Evolutionary conservation across 2,888 invertebrate genomes (phyloP).

Genomic region (Synergus itoensis): DNA sequence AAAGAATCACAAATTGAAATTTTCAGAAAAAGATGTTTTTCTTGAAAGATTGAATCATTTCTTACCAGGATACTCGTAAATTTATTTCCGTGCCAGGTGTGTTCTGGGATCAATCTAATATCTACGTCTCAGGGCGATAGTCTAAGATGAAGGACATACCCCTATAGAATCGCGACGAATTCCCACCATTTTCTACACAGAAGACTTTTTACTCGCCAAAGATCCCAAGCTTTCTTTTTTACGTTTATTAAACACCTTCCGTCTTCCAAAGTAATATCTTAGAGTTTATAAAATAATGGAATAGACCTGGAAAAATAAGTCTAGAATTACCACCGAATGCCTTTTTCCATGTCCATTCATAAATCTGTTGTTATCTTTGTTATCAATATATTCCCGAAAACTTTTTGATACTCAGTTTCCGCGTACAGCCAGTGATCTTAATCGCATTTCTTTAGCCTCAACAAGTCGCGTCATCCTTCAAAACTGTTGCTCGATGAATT

Average conservation of each 20-base stretch:
- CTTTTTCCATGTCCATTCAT: conserved; percentile 3
- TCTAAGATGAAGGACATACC: conserved; percentile 49
- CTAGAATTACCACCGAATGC: conserved; percentile 31
- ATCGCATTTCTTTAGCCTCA: conserved; percentile 58
- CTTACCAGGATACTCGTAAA: conserved; percentile 42
- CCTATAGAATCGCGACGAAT: conserved; percentile 15
- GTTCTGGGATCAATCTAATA: conserved; percentile 71
- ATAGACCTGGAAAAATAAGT: conserved; percentile 19
- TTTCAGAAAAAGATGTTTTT: background rate
- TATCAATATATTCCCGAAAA: conserved; percentile 13
- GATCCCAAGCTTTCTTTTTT: conserved; percentile 13
- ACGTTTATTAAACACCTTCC: conserved; percentile 7
- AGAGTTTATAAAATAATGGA: background rate
- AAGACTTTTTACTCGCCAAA: conserved; percentile 16
- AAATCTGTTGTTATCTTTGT: conserved; percentile 22
- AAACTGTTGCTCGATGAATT: conserved; percentile 71
- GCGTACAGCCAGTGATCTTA: background rate
- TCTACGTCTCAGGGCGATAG: conserved; percentile 51
- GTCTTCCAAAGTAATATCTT: conserved; percentile 23
- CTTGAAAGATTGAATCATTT: conserved; percentile 1
- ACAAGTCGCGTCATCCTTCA: conserved; percentile 57
- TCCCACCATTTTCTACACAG: conserved; percentile 30
- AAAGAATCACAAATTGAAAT: background rate
- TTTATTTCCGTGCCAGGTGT: conserved; percentile 61
- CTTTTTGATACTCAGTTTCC: conserved; percentile 30